Evolutionary conservation across 1,140 invertebrate species (phyloP).

Genomic region (Forficula auricularia): DNA sequence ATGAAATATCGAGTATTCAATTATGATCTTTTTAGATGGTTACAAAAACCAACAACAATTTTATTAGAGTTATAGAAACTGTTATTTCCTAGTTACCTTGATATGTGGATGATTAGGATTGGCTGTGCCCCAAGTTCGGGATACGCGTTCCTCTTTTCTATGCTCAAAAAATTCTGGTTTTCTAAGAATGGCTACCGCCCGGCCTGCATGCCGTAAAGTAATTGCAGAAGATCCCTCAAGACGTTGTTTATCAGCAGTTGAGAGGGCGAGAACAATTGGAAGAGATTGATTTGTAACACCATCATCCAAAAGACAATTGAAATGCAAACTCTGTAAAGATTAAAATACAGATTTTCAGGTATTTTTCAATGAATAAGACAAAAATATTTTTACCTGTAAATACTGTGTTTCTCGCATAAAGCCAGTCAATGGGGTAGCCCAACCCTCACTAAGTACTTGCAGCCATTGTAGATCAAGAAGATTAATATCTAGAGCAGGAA

Average conservation of each 20-base stretch:
- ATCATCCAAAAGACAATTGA: constrained; percentile 64
- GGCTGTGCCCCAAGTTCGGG: constrained; percentile 81
- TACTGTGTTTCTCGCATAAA: constrained; percentile 96
- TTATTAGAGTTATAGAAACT: too few species aligned
- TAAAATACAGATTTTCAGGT: constrained; percentile 3
- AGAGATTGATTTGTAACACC: constrained; percentile 77
- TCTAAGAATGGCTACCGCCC: constrained; percentile 67
- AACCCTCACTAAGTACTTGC: constrained; percentile 88
- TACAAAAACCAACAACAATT: too few species aligned
- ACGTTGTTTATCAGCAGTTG: constrained; percentile 53
- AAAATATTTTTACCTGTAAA: constrained; percentile 44
- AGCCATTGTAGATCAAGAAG: constrained; percentile 89
- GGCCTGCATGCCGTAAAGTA: constrained; percentile 47
- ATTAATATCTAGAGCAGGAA: constrained; percentile 52
- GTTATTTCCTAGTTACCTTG: too few species aligned
- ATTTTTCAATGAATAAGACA: constrained; percentile 1
- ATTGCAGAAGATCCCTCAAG: constrained; percentile 45
- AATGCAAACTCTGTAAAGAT: constrained; percentile 62
- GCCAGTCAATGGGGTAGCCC: constrained; percentile 86
- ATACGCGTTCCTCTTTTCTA: constrained; percentile 84
- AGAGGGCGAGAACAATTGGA: constrained; percentile 81
- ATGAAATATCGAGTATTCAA: too few species aligned
- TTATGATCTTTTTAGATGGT: too few species aligned
- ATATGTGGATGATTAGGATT: constrained; percentile 83
- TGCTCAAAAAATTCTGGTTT: constrained; percentile 88